phyloP scores from a whole-genome alignment of 2,888 invertebrate genomes.

The Ramazzottius varieornatus region DNA sequence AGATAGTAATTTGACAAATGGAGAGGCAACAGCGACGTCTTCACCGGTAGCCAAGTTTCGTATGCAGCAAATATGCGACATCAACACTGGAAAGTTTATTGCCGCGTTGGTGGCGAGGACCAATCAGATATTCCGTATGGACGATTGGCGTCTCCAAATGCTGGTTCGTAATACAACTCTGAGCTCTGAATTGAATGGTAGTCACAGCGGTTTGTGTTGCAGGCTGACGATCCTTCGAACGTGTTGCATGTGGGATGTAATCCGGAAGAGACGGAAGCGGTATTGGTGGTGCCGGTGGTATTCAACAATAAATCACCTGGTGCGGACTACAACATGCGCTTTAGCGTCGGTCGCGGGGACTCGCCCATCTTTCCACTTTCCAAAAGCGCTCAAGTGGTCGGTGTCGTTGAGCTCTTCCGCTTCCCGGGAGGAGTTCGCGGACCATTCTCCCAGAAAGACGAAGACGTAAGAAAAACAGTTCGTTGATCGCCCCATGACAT shows the following conservation, averaged over 20 bases:
- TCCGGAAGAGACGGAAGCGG: neutral
- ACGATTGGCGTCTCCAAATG: neutral
- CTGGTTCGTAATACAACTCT: neutral
- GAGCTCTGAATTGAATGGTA: too few species aligned
- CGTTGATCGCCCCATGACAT: too few species aligned
- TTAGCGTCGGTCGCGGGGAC: neutral
- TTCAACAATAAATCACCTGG: neutral
- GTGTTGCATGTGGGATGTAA: neutral
- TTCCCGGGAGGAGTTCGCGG: conserved; percentile 11
- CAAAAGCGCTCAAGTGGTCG: neutral
- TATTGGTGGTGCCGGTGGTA: neutral
- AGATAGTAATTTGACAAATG: neutral
- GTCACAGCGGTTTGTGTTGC: too few species aligned
- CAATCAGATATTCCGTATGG: neutral
- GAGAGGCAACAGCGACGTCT: neutral
- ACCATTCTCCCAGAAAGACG: conserved; percentile 37
- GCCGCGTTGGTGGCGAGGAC: neutral
- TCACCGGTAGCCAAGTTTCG: neutral
- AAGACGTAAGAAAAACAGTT: conserved; percentile 29
- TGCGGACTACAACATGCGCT: neutral
- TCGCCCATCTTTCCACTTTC: neutral
- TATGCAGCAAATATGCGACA: neutral
- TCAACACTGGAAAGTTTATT: neutral
- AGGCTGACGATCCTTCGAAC: neutral
- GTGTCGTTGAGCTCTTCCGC: neutral